Evolutionary conservation across 2,888 invertebrate species (phyloP).

Genomic region (Phytoseiulus persimilis): DNA sequence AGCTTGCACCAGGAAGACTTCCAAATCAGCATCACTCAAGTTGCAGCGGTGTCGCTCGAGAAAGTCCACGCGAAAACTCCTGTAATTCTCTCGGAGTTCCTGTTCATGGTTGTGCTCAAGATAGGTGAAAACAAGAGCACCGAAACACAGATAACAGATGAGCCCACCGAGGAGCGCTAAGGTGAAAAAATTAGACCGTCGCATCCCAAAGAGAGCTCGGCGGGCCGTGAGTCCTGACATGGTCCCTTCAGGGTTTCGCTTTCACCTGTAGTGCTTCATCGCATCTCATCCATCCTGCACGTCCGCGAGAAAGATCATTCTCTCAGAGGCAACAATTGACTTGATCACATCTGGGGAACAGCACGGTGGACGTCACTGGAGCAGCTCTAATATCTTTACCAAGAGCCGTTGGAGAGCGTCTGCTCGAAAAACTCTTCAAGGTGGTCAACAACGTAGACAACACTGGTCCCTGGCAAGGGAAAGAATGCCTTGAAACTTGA

Average conservation of each 20-base stretch:
- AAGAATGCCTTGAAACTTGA: neutral
- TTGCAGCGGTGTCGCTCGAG: constrained; percentile 6
- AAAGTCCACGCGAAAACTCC: neutral
- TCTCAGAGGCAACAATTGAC: too few relatives aligned
- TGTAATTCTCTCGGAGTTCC: neutral
- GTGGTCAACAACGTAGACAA: neutral
- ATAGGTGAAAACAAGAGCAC: constrained; percentile 16
- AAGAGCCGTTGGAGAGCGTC: neutral
- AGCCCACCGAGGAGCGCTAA: neutral
- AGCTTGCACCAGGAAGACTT: constrained; percentile 11
- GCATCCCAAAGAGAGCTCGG: constrained; percentile 8
- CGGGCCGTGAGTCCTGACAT: constrained; percentile 28
- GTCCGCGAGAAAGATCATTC: too few relatives aligned
- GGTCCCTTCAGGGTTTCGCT: neutral
- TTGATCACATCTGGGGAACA: too few relatives aligned
- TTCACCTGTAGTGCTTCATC: too few relatives aligned
- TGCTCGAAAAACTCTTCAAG: neutral
- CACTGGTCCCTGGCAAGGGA: neutral
- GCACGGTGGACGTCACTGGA: too few relatives aligned
- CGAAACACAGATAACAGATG: constrained; percentile 26
- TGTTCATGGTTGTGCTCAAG: constrained; percentile 25
- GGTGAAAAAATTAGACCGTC: constrained; percentile 22
- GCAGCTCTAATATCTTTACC: too few relatives aligned
- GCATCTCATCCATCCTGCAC: too few relatives aligned
- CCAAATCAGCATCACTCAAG: constrained; percentile 17